These are phyloP conservation scores for Dendrophyllia cribrosa DNA, from an alignment of 64 coral and sea anemone species.

Conservation along the genomic window DNA sequence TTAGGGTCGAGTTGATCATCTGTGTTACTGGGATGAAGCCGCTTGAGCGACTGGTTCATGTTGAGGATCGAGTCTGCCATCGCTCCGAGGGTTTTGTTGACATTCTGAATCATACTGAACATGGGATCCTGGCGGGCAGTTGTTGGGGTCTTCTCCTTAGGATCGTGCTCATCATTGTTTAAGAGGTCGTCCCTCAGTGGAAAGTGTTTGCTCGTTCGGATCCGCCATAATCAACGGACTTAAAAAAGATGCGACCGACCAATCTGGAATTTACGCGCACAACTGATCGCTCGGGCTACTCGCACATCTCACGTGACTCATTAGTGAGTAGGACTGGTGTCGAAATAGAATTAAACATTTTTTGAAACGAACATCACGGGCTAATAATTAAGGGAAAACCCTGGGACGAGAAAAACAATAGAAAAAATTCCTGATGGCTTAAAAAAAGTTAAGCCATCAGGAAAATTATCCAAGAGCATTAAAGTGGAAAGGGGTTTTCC, in stretches of 20 bases:
- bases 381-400: no score
- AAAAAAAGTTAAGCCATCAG: no score
- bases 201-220: no score
- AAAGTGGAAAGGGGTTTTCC: no score
- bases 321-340: neutral
- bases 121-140: neutral
- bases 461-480: no score
- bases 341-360: neutral
- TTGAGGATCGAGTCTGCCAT: no score
- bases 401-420: no score
- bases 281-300: constrained; percentile 23
- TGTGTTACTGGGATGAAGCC: constrained; percentile 28
- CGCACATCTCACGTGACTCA: neutral
- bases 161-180: neutral
- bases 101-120: neutral
- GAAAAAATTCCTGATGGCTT: no score
- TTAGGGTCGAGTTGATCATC: neutral
- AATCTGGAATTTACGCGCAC: neutral
- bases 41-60: constrained; percentile 29
- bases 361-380: no score
- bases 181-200: neutral
- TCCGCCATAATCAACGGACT: neutral
- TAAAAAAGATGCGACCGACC: neutral
- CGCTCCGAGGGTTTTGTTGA: constrained; percentile 15
- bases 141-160: neutral